phyloP scores from a whole-genome alignment of 2,888 invertebrate genomes.

The Drosophila nr. medialis region DNA sequence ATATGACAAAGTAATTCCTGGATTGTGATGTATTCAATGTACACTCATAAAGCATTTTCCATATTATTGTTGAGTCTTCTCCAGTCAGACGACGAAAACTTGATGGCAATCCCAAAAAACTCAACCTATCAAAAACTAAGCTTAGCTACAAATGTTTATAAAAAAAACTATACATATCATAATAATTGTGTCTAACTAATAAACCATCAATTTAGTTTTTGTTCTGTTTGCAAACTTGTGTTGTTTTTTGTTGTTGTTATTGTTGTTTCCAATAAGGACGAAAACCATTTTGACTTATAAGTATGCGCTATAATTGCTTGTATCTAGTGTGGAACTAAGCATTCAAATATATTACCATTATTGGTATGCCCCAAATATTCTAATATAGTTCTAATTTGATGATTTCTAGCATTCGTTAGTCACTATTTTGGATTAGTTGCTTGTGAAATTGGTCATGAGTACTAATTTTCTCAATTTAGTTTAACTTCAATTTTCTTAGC shows the following conservation, averaged over 20 bases:
- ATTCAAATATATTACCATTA: conserved; percentile 27
- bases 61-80: conserved; percentile 35
- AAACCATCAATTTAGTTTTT: conserved; percentile 27
- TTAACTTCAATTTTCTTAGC: conserved; percentile 18
- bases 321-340: conserved; percentile 23
- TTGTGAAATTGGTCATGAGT: conserved; percentile 56
- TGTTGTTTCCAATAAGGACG: conserved; percentile 72
- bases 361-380: conserved; percentile 27
- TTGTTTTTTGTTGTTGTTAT: conserved; percentile 1
- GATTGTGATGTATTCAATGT: conserved; percentile 66
- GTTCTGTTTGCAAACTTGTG: conserved; percentile 6
- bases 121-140: conserved; percentile 72
- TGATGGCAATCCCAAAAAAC: conserved; percentile 39
- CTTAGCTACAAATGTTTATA: conserved; percentile 55
- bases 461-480: conserved; percentile 25
- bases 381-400: conserved; percentile 20
- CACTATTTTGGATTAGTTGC: conserved; percentile 14
- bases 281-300: conserved; percentile 67
- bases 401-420: conserved; percentile 43
- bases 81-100: conserved; percentile 18
- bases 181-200: conserved; percentile 73
- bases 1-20: conserved; percentile 79
- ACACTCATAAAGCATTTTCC: conserved; percentile 50
- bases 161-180: conserved; percentile 57
- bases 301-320: conserved; percentile 23